These are phyloP conservation scores for Pontoporia blainvillei DNA, from an alignment of 2,113 vertebrate species.

Conservation along the genomic window DNA sequence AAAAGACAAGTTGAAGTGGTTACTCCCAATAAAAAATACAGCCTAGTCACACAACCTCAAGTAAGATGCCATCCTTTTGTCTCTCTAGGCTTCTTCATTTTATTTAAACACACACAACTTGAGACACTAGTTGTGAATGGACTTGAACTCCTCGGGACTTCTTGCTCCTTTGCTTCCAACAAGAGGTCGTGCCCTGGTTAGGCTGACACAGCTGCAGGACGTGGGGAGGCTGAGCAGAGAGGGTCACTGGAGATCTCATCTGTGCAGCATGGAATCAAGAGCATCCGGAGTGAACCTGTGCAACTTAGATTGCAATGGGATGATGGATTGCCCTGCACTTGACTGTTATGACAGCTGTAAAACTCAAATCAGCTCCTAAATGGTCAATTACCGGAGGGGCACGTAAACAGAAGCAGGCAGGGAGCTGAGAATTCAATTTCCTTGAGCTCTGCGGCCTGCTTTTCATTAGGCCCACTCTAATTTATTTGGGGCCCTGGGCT, in stretches of 20 bases:
- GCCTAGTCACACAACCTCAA: too few relatives aligned
- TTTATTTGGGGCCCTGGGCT: conserved; percentile 44
- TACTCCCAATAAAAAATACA: background rate
- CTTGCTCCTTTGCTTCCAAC: background rate
- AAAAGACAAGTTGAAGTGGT: background rate
- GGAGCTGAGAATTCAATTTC: background rate
- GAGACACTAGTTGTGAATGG: too few relatives aligned
- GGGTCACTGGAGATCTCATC: background rate
- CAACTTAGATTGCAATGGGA: background rate
- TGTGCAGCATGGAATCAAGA: background rate
- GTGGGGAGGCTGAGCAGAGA: rapidly evolving
- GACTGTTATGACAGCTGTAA: conserved; percentile 14
- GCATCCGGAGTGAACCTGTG: background rate
- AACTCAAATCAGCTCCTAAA: conserved; percentile 31
- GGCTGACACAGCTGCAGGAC: rapidly evolving
- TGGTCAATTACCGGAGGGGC: background rate
- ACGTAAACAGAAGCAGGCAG: background rate
- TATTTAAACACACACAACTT: background rate
- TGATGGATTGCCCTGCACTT: background rate
- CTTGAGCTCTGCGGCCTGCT: background rate
- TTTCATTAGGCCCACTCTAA: conserved; percentile 51
- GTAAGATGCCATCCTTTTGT: too few relatives aligned
- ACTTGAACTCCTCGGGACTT: background rate
- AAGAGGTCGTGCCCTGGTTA: background rate
- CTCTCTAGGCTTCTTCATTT: background rate